Evolutionary conservation across 2,888 invertebrate genomes (phyloP).

Genomic region (Dysmachus trigonus): DNA sequence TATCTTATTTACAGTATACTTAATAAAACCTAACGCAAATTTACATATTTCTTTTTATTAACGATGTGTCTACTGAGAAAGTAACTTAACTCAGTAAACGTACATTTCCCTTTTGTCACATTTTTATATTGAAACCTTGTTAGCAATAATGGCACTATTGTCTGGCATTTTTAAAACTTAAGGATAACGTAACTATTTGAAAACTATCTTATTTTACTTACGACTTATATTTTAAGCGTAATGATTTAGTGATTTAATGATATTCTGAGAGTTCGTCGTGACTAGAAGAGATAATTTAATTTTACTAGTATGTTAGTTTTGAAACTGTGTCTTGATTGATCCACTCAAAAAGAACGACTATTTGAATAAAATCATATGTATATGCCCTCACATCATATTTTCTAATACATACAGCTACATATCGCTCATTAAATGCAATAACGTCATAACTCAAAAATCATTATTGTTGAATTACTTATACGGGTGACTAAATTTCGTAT

Average conservation of each 20-base stretch:
- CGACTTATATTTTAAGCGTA: neutral
- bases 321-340: neutral
- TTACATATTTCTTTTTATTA: slow-evolving; percentile 30
- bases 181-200: neutral
- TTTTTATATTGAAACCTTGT: neutral
- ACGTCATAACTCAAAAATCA: too few relatives aligned
- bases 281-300: neutral
- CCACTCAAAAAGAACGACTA: neutral
- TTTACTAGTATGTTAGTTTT: neutral
- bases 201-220: neutral
- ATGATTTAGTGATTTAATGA: neutral
- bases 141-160: neutral
- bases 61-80: neutral
- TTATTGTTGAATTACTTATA: too few relatives aligned
- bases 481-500: neutral
- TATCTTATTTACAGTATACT: slow-evolving; percentile 30
- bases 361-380: too few relatives aligned
- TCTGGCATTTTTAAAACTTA: neutral
- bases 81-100: neutral
- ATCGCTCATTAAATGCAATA: too few relatives aligned
- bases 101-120: neutral
- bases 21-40: slow-evolving; percentile 33
- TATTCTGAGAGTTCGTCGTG: neutral
- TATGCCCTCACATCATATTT: too few relatives aligned
- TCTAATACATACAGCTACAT: too few relatives aligned